phyloP scores from a whole-genome alignment of 23 tunicate genomes.

The Styela clava region DNA sequence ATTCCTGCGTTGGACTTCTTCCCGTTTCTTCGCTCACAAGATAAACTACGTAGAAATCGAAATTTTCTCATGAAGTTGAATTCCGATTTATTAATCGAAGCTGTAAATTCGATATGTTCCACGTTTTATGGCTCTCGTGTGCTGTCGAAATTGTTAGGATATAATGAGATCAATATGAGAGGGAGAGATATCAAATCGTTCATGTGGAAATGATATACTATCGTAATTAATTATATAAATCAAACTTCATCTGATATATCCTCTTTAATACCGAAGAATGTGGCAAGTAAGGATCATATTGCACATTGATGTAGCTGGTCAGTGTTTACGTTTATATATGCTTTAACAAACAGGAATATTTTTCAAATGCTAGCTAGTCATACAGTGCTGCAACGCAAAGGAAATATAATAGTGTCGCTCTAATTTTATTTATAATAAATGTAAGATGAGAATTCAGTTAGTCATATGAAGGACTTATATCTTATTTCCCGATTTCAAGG shows the following conservation, averaged over 20 bases:
- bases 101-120: neutral
- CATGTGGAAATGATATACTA: neutral
- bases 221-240: neutral
- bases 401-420: too few species aligned
- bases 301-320: too few species aligned
- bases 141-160: neutral
- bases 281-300: too few species aligned
- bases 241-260: neutral
- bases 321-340: too few species aligned
- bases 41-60: neutral
- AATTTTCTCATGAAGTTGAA: neutral
- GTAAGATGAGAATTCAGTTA: too few species aligned
- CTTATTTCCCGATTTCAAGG: too few species aligned
- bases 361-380: too few species aligned
- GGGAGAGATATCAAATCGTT: neutral
- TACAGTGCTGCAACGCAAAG: too few species aligned
- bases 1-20: neutral
- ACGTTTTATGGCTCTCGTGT: neutral
- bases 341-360: too few species aligned
- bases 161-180: neutral
- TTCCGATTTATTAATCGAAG: neutral
- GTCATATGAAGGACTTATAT: too few species aligned
- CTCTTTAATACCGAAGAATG: neutral
- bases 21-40: neutral
- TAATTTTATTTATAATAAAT: too few species aligned